These are phyloP conservation scores for Lycophotia porphyrea DNA, from an alignment of 2,888 invertebrate genomes.

Conservation along the genomic window DNA sequence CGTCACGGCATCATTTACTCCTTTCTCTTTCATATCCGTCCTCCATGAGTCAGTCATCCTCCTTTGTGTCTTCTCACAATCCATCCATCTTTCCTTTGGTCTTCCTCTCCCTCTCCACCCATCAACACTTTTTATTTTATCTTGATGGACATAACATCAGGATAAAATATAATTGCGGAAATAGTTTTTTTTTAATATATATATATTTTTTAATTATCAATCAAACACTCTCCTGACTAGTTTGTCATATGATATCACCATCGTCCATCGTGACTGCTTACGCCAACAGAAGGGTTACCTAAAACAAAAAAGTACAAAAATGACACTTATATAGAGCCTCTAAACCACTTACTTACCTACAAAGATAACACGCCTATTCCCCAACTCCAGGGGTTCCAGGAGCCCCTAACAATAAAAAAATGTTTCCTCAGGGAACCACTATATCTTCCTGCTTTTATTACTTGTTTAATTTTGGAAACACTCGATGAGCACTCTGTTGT, in stretches of 20 bases:
- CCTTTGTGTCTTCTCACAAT: too few species aligned
- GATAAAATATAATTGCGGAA: too few species aligned
- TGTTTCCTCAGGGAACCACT: constrained; percentile 7
- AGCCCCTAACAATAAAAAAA: constrained; percentile 17
- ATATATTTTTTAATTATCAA: too few species aligned
- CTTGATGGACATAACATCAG: too few species aligned
- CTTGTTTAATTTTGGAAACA: constrained; percentile 41
- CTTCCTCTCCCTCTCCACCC: too few species aligned
- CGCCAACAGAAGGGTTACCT: not conserved
- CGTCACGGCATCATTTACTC: too few species aligned
- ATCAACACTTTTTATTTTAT: too few species aligned
- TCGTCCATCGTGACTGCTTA: not conserved
- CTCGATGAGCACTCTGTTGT: constrained; percentile 34
- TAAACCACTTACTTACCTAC: constrained; percentile 18
- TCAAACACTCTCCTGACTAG: too few species aligned
- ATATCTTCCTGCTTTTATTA: constrained; percentile 27
- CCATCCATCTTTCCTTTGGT: too few species aligned
- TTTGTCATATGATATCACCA: not conserved
- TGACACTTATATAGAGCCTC: constrained; percentile 3
- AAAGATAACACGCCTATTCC: constrained; percentile 21
- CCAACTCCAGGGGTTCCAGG: not conserved
- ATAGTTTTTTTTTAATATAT: too few species aligned
- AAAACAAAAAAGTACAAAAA: constrained; percentile 27
- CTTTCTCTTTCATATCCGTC: too few species aligned
- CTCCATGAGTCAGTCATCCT: too few species aligned